phyloP scores from a whole-genome alignment of 2,113 vertebrate species.

The Cyanoramphus novaezelandiae region DNA sequence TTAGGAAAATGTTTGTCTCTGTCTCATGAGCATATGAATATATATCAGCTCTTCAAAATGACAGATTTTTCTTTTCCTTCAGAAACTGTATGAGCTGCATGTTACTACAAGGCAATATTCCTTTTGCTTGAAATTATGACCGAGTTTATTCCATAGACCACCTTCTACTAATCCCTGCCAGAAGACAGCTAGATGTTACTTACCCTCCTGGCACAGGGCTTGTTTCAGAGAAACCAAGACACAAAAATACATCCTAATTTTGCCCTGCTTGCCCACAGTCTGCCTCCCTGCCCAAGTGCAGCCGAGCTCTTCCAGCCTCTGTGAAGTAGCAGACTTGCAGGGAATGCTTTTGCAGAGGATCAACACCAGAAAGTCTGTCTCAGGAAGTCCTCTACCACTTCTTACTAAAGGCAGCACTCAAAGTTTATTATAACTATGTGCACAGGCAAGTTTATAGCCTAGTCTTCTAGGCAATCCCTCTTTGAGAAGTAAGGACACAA shows the following conservation, averaged over 20 bases:
- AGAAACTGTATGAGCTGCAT: not conserved
- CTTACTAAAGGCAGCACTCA: not conserved
- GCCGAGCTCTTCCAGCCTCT: not conserved
- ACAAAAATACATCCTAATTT: not conserved
- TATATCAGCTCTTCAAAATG: not conserved
- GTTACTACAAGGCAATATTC: not conserved
- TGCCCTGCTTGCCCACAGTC: not conserved
- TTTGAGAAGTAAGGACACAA: not conserved
- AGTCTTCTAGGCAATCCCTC: not conserved
- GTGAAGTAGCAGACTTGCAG: not conserved
- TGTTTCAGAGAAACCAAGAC: not conserved
- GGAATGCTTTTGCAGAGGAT: not conserved
- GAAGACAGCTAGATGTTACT: not conserved
- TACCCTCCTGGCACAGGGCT: fast-evolving
- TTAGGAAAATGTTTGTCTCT: not conserved
- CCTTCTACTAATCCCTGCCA: not conserved
- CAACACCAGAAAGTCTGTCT: not conserved
- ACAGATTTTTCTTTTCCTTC: not conserved
- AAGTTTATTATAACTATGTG: not conserved
- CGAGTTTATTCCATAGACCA: not conserved
- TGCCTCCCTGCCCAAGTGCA: not conserved
- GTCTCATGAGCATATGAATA: not conserved
- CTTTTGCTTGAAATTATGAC: not conserved
- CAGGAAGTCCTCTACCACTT: not conserved
- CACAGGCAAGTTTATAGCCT: too few species aligned